Percentiles rank a stretch among this genome's conserved stretches.
phyloP scores from a whole-genome alignment of 2,888 invertebrate species.

The Thymelicus sylvestris region DNA sequence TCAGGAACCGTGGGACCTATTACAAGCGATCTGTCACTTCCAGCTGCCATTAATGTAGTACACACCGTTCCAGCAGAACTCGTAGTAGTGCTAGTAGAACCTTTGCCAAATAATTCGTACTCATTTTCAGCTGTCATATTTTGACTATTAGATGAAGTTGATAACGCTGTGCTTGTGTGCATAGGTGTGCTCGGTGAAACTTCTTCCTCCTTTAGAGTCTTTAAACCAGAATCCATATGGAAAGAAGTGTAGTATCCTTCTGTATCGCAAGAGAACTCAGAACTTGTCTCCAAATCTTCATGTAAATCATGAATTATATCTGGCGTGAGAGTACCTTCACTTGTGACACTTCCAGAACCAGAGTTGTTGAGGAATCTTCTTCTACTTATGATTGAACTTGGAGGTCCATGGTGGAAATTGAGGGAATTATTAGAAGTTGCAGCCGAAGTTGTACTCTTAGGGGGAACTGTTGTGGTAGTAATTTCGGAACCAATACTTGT shows the following conservation, averaged over 20 bases:
- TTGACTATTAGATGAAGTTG: slow-evolving; percentile 88
- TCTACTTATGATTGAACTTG: slow-evolving; percentile 88
- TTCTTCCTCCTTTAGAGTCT: slow-evolving; percentile 90
- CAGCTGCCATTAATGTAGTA: slow-evolving; percentile 90
- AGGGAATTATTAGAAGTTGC: slow-evolving; percentile 89
- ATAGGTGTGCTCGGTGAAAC: slow-evolving; percentile 88
- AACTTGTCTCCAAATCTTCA: slow-evolving; percentile 94
- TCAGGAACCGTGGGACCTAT: slow-evolving; percentile 92
- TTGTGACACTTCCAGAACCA: slow-evolving; percentile 92
- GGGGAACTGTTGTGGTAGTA: slow-evolving; percentile 87
- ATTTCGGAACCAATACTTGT: slow-evolving; percentile 94
- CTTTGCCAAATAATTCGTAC: slow-evolving; percentile 96
- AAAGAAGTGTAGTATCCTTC: slow-evolving; percentile 99
- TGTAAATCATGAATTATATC: slow-evolving; percentile 92
- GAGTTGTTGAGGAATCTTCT: slow-evolving; percentile 89
- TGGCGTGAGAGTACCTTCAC: slow-evolving; percentile 93
- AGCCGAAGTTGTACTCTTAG: slow-evolving; percentile 88
- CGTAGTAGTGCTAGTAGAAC: slow-evolving; percentile 95
- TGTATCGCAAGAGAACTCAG: slow-evolving; percentile 97
- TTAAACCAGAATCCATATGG: slow-evolving; percentile 97
- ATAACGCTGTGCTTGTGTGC: slow-evolving; percentile 88
- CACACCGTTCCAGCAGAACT: slow-evolving; percentile 96
- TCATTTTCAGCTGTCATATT: slow-evolving; percentile 93
- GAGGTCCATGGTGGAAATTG: slow-evolving; percentile 86
- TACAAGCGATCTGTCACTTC: slow-evolving; percentile 86